Percentiles rank a stretch among this genome's conserved stretches.
Conservation (phyloP, 2,113 vertebrate genomes). For the Paradisaea rubra region DNA sequence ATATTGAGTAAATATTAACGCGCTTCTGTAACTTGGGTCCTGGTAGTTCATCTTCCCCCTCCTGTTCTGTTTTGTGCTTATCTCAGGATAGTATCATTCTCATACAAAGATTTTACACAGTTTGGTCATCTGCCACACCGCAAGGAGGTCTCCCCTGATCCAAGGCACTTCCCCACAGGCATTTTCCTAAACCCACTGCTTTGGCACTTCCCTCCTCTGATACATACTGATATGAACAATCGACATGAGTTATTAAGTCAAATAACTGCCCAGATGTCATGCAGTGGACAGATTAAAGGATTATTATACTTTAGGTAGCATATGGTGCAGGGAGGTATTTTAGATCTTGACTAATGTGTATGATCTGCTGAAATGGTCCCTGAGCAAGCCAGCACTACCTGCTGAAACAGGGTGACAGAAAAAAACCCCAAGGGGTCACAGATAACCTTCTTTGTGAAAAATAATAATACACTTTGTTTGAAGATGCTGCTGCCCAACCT, state of each 20-base stretch:
- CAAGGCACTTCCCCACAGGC: not conserved
- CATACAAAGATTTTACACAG: not conserved
- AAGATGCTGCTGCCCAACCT: not conserved
- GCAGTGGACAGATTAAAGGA: conserved; percentile 60
- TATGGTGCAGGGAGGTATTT: conserved; percentile 35
- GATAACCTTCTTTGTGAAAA: not conserved
- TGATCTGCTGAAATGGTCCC: conserved; percentile 51
- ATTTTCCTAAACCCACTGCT: not conserved
- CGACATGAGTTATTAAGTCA: conserved; percentile 49
- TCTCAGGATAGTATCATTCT: not conserved
- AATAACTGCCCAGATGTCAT: conserved; percentile 64
- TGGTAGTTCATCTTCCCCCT: not conserved
- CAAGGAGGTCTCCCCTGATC: not conserved
- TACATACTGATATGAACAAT: conserved; percentile 17
- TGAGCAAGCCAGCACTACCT: conserved; percentile 51
- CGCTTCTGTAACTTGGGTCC: not conserved
- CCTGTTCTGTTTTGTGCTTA: not conserved
- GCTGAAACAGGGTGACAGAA: conserved; percentile 30
- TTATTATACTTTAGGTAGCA: conserved; percentile 65
- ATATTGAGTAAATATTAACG: conserved; percentile 67
- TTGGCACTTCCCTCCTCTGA: not conserved
- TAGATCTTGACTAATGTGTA: conserved; percentile 57
- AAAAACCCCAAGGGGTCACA: not conserved
- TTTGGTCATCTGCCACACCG: not conserved
- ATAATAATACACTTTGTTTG: not conserved